Base-by-base conservation (phyloP, 2,797 vertebrate genomes). In the Odontamblyopus rebecca region DNA sequence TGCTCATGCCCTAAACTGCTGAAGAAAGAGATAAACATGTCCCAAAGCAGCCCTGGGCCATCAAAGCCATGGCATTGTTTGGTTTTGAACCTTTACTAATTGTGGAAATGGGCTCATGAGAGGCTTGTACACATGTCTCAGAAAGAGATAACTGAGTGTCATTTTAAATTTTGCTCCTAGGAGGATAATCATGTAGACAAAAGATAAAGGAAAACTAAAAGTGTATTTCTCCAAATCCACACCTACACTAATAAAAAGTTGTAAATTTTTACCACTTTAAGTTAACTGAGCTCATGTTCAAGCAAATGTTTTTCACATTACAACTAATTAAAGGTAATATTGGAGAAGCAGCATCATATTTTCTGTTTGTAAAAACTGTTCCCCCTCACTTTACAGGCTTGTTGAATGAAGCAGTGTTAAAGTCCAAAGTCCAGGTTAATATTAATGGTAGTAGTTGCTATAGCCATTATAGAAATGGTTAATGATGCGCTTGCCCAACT, bases 71-170 rank as follows among this genome's bases (percentile, higher is more conserved):
- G 53, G 69, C 68, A 72, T 57, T 73, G 77, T 88, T 69, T 84
- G 80, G 85, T 71, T 61, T 68, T 57, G 35, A 79, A 76, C 74
- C 59, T 69, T 73, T 35, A 23, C 50, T 74, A 75, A 78, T 78
- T 77, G 62, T 67, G 62, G 71, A 69, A 74, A 48, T 16, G 13
- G 13, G 76, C 67, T 85, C 81, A 77, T 61, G 27, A 75, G 81
- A 86, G 78, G 62, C 84, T 85, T 87, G 77, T 81, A 79, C 73
- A 76, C 70, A 75, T 5, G 27, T 77, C 70, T 71, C 70, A 79
- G 76, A 70, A 78, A 78, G 67, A 86, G 81, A 87, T 90, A 90
- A 89, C 88, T 85, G 74, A 82, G 74, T 82, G 63, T 80, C 82
- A 88, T 89, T 85, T 86, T 56, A 81, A 86, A 74, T 84, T 72